These are phyloP conservation scores for Trichogramma evanescens DNA, from an alignment of 2,888 invertebrate genomes.

Conservation along the genomic window DNA sequence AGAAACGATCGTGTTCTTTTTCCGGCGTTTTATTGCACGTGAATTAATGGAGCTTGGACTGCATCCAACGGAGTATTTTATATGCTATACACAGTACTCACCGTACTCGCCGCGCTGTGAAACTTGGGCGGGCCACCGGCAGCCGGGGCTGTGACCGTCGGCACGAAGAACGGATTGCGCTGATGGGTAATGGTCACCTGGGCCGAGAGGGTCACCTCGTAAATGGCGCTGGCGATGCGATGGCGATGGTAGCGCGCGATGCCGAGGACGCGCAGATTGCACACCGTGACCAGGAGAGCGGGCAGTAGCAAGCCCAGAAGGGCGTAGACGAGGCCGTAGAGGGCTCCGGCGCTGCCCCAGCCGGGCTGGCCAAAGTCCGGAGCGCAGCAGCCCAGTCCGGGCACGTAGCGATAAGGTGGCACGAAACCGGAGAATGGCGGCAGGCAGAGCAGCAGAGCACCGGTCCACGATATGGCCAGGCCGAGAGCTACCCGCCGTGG, in stretches of 20 bases:
- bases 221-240: slow-evolving; percentile 76
- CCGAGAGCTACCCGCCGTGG: slow-evolving; percentile 64
- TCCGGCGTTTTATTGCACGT: too few relatives aligned
- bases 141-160: slow-evolving; percentile 57
- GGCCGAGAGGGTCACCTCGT: slow-evolving; percentile 75
- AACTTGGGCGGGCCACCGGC: slow-evolving; percentile 45
- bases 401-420: slow-evolving; percentile 52
- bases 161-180: slow-evolving; percentile 69
- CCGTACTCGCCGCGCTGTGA: slow-evolving; percentile 42
- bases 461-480: slow-evolving; percentile 62
- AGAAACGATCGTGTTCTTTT: too few relatives aligned
- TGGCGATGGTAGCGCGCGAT: slow-evolving; percentile 68
- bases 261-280: slow-evolving; percentile 60
- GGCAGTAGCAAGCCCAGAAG: slow-evolving; percentile 62
- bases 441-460: slow-evolving; percentile 57
- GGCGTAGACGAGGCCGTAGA: slow-evolving; percentile 62
- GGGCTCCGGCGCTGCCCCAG: slow-evolving; percentile 53
- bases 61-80: background rate
- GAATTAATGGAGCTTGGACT: too few relatives aligned
- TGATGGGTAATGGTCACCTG: slow-evolving; percentile 80
- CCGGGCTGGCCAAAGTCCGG: slow-evolving; percentile 55
- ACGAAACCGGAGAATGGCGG: slow-evolving; percentile 56
- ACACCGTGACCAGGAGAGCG: slow-evolving; percentile 61
- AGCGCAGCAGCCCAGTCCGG: slow-evolving; percentile 59
- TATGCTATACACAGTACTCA: slow-evolving; percentile 19